Evolutionary conservation across 2,113 vertebrate species (phyloP).

Genomic region (Pachypanchax playfairii): DNA sequence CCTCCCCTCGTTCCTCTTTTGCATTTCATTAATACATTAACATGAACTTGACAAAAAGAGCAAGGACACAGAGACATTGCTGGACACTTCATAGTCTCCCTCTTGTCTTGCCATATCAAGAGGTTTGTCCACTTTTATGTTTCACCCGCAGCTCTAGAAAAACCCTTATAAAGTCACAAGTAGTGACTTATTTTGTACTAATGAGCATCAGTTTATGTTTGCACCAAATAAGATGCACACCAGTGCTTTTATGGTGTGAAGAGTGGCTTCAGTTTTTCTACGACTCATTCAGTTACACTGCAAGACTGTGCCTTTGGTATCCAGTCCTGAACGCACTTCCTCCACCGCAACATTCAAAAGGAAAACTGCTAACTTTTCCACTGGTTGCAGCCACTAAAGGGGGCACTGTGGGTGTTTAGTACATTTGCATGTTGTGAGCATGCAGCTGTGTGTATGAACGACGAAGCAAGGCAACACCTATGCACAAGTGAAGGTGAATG

Average conservation of each 20-base stretch:
- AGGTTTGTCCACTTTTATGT: slow-evolving; percentile 31
- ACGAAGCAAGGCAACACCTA: slow-evolving; percentile 8
- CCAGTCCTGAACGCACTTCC: slow-evolving; percentile 36
- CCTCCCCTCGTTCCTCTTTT: slow-evolving; percentile 57
- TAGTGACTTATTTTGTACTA: slow-evolving; percentile 62
- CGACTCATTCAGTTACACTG: slow-evolving; percentile 1
- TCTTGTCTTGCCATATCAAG: slow-evolving; percentile 26
- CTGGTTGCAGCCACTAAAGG: not conserved
- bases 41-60: slow-evolving; percentile 81
- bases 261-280: not conserved
- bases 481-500: slow-evolving; percentile 14
- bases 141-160: slow-evolving; percentile 19
- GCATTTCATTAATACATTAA: slow-evolving; percentile 91
- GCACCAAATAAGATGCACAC: slow-evolving; percentile 1
- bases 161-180: slow-evolving; percentile 67
- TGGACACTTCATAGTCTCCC: slow-evolving; percentile 76
- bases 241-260: slow-evolving; percentile 8
- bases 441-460: slow-evolving; percentile 40
- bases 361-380: slow-evolving; percentile 46
- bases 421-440: slow-evolving; percentile 25
- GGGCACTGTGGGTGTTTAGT: slow-evolving; percentile 37
- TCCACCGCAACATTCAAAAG: slow-evolving; percentile 24
- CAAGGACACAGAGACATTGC: slow-evolving; percentile 77
- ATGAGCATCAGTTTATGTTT: slow-evolving; percentile 27
- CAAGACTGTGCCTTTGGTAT: slow-evolving; percentile 24